Conservation (phyloP, 2,113 vertebrate species). For the Aleadryas rufinucha region DNA sequence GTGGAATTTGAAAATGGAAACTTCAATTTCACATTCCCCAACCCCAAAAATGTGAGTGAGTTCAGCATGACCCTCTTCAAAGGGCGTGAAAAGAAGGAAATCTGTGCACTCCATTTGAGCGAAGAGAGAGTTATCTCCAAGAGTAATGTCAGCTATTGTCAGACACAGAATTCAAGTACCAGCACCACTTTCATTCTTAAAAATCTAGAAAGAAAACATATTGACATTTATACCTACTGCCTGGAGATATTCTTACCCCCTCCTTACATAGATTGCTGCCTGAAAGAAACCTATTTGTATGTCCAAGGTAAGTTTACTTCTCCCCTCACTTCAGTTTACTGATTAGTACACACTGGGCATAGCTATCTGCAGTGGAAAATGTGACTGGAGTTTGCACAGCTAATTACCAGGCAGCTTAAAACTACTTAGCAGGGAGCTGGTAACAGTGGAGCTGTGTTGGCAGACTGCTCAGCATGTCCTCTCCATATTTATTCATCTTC, state of each 20-base stretch:
- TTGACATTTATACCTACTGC: conserved; percentile 61
- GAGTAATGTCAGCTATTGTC: conserved; percentile 48
- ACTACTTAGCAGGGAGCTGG: not conserved
- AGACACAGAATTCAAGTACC: conserved; percentile 13
- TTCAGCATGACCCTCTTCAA: conserved; percentile 72
- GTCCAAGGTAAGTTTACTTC: conserved; percentile 70
- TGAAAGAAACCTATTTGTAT: conserved; percentile 66
- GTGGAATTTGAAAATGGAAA: conserved; percentile 60
- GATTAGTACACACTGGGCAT: not conserved
- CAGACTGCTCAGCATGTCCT: not conserved
- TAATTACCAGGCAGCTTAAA: not conserved
- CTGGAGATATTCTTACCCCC: conserved; percentile 68
- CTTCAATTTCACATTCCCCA: conserved; percentile 67
- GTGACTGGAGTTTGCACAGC: not conserved
- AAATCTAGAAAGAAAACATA: conserved; percentile 62
- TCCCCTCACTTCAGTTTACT: not conserved
- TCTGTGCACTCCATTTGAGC: conserved; percentile 61
- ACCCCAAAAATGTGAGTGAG: conserved; percentile 32
- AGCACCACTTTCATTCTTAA: conserved; percentile 67
- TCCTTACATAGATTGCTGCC: conserved; percentile 43
- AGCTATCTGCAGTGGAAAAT: not conserved
- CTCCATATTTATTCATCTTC: not conserved
- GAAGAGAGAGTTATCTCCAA: not conserved
- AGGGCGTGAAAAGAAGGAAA: conserved; percentile 11
- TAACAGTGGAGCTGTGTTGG: not conserved